Evolutionary conservation across 2,888 invertebrate genomes (phyloP), one percentile per base, ranked within the genome.

Genomic region (Drosophila sordidapex): DNA sequence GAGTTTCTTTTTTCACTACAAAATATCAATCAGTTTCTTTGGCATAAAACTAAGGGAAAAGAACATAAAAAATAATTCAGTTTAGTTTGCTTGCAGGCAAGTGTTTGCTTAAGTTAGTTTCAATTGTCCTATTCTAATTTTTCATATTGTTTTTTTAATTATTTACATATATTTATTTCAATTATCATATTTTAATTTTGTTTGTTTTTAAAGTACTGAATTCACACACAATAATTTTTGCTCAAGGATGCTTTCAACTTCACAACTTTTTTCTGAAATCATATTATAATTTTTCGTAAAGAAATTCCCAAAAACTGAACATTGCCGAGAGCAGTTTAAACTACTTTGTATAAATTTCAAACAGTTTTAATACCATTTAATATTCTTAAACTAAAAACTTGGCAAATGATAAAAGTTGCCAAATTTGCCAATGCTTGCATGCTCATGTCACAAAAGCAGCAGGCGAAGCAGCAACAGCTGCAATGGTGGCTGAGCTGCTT

Each of bases 361-460:
- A 21, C 21, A 13, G 46, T 25, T 25, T 15, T 46, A 15, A 15
- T 46, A 7, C 1, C 21, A 46, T 13, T 46, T 46, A 54, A 54
- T 11, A 13, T 54, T 36, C 13, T 18, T 54, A 11, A 8, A n/a
- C 4, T 18, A 38, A 13, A 29, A 38, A 38, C 27, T 56, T 38
- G 36, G 27, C 38, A 29, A 35, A 56, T 29, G 13, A 21, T 2
- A 29, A 40, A 49, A 56, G 18, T 15, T 13, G 33, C 2, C 21
- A 38, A 54, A 49, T 54, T 38, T 60, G 62, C 43, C 62, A 70
- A 29, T 11, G 35, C 49, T 56, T 21, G 33, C 31, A 38, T 29
- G 33, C 27, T 38, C 18, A 35, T 48, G 43, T 51, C 52, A 27
- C 31, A n/a, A 15, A 38, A 1, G 66, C 29, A 35, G 73, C 56